Evolutionary conservation across 2,113 vertebrate species (phyloP), one percentile per base, ranked within the genome.

Genomic region (Rhagologus leucostigma): DNA sequence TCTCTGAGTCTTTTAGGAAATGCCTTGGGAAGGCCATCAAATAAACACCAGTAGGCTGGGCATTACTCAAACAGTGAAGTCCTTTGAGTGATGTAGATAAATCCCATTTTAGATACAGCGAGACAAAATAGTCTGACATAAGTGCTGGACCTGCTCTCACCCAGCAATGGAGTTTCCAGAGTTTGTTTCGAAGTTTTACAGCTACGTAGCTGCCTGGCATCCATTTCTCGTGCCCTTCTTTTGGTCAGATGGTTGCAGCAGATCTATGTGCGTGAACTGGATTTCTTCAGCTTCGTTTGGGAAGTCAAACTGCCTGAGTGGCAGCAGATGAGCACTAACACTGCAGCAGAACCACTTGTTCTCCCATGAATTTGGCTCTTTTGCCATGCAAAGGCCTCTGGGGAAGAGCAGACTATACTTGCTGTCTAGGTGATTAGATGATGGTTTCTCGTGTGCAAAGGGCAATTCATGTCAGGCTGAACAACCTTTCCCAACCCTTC

Each of bases 121-220:
- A 95, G 91, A 92, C 83, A 90, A 88, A 93, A 78, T 56, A 87
- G 63, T 60, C 39, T 67, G 63, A 84, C 67, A 67, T 82, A 97
- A 77, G 35, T 77, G 47, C 67, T 85, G 82, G 74, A 39, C 49
- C 0, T 0, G 29, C 78, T 87, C 63, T 62, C 79, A 86, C 27
- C 15, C 63, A 79, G 62, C 84, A 87, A 32, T 76, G 70, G 33
- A 47, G 15, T 64, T 88, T 95, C 39, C 60, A 65, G 56, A 70
- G 35, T 50, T 70, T 50, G 41, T 22, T 74, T 78, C 32, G 74
- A 70, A 91, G 60, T 47, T 77, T 59, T 52, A 67, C 63, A 86
- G 62, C 82, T 83, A 32, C 3, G 7, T 89, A 87, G 76, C 73
- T 89, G 75, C 65, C 80, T 75, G 70, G 30, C 60, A 56, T 56